Evolutionary conservation across 2,113 vertebrate species (phyloP).

Genomic region (Anguilla rostrata): DNA sequence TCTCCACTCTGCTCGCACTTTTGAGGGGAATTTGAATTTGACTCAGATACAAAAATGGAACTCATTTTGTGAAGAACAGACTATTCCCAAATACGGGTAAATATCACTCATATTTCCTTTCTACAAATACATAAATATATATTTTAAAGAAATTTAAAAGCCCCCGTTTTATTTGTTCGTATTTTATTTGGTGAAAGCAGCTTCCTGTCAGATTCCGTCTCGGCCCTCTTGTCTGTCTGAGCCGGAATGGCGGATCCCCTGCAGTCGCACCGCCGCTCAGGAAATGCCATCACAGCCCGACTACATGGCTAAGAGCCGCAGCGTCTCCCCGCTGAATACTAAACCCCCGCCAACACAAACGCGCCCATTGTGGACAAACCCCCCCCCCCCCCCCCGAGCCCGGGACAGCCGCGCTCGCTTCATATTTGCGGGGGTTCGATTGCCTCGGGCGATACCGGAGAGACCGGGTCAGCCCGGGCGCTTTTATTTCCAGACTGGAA

Average conservation of each 20-base stretch:
- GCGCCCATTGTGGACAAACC: background rate
- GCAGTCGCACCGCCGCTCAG: background rate
- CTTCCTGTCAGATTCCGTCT: background rate
- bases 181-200: background rate
- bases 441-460: background rate
- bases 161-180: background rate
- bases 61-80: no score
- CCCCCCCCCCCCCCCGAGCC: background rate
- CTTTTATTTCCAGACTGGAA: conserved; percentile 9
- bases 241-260: background rate
- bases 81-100: no score
- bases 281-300: background rate
- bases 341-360: background rate
- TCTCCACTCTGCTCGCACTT: no score
- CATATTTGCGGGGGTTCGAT: conserved; percentile 5
- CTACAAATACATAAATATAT: no score
- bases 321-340: background rate
- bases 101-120: no score
- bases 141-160: no score
- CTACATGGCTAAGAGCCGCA: background rate
- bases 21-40: no score
- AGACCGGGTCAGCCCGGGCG: background rate
- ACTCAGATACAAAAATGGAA: no score
- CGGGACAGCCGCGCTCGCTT: background rate
- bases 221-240: background rate